A percentile compares a stretch with the other conserved stretches of the same genome.
phyloP scores from a whole-genome alignment of 2,797 vertebrate genomes.

The Gallinago nigripennis region DNA sequence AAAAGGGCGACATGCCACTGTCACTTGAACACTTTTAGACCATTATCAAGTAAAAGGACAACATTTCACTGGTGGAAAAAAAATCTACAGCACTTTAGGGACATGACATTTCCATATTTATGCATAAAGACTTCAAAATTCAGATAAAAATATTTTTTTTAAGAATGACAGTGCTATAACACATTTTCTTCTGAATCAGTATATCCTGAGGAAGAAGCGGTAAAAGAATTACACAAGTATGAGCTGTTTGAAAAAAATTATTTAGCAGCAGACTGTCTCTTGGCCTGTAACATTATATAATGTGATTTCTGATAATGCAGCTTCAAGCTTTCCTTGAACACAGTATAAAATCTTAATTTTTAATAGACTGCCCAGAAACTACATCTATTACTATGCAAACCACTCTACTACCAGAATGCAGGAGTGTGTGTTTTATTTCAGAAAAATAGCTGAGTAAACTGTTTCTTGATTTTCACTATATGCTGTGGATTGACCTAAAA shows the following conservation, averaged over 20 bases:
- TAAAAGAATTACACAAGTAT: neutral
- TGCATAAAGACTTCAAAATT: neutral
- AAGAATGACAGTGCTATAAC: neutral
- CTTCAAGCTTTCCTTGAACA: neutral
- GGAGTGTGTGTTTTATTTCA: neutral
- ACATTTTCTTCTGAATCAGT: neutral
- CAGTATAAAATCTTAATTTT: slow-evolving; percentile 29
- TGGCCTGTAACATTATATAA: neutral
- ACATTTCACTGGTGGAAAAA: neutral
- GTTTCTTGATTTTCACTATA: neutral
- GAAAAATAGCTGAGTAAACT: slow-evolving; percentile 41
- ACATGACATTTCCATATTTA: neutral
- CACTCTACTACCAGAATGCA: slow-evolving; percentile 27
- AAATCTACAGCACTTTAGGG: neutral
- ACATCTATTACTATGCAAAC: slow-evolving; percentile 27
- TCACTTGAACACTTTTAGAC: neutral
- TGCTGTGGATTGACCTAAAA: slow-evolving; percentile 35
- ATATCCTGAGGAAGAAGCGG: neutral
- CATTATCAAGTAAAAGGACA: neutral
- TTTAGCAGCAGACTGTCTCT: neutral
- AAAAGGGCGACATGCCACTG: neutral
- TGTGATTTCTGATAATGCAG: neutral
- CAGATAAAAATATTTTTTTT: neutral
- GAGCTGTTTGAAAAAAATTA: neutral
- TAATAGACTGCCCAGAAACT: slow-evolving; percentile 4